phyloP scores from a whole-genome alignment of 1,140 invertebrate species.

The Drosophila lini region DNA sequence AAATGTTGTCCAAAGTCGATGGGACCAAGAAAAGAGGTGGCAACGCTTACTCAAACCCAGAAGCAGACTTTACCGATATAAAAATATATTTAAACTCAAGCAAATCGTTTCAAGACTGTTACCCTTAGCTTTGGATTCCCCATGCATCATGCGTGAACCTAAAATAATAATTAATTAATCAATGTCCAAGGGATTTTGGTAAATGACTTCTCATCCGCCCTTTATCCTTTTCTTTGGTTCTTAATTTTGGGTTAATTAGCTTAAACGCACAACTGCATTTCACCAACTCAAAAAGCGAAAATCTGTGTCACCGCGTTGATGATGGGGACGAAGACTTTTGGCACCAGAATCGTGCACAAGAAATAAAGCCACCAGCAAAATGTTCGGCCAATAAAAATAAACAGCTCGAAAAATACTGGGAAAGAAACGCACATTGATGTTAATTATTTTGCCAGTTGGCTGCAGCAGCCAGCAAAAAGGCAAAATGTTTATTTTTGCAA shows the following conservation, averaged over 20 bases:
- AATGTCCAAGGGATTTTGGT: conserved; percentile 7
- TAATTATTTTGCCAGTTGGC: conserved; percentile 68
- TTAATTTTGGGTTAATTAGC: conserved; percentile 51
- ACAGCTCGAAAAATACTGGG: conserved; percentile 37
- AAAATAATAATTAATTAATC: conserved; percentile 25
- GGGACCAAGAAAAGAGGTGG: background rate
- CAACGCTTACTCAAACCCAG: background rate
- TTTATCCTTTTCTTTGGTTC: conserved; percentile 19
- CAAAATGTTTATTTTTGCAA: conserved; percentile 63
- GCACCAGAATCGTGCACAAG: conserved; percentile 31
- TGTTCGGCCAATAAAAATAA: conserved; percentile 47
- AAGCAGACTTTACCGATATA: conserved; percentile 26
- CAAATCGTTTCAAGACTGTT: background rate
- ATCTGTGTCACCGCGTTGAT: conserved; percentile 34
- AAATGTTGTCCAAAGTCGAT: conserved; percentile 27
- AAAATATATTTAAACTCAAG: background rate
- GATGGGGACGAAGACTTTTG: conserved; percentile 31
- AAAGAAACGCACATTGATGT: conserved; percentile 51
- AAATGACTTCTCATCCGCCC: conserved; percentile 26
- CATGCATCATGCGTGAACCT: background rate
- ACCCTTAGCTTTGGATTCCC: background rate
- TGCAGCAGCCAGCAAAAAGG: conserved; percentile 31
- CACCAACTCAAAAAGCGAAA: conserved; percentile 21
- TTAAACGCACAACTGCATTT: conserved; percentile 44
- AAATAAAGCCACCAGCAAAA: conserved; percentile 26